Base-by-base conservation (phyloP, 2,113 vertebrate species). In the Cacatua alba region DNA sequence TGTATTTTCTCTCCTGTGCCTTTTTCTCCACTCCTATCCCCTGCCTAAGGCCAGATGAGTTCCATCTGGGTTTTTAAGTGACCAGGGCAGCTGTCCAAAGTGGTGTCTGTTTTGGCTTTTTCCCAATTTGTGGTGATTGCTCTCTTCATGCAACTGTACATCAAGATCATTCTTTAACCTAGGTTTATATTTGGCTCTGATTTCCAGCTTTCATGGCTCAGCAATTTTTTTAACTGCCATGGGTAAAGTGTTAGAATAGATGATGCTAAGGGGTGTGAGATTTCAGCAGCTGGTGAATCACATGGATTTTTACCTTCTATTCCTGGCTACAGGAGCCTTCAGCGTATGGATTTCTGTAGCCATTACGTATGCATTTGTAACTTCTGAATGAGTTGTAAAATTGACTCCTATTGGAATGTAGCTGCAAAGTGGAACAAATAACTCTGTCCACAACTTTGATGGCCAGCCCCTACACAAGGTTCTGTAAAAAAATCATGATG, bases 31-130 rank as follows among this genome's bases (percentile, higher is more conserved):
- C 35, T 53, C 53, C 59, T 3, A 3, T 77, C 60, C 94, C 31
- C 76, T 94, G 72, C 82, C 81, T 84, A 10, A 48, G 74, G 85
- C 90, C 86, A 91, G 80, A 79, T 86, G 69, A 88, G 44, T 92
- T 97, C 97, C 53, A 87, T 95, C 96, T 98, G 82, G 86, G 64
- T 84, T 93, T 71, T 89, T 91, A 89, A 90, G 78, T 87, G 77
- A 94, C 82, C 46, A 43, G 71, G 82, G 90, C 86, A 94, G 41
- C 81, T 94, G 79, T 95, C 91, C 86, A 95, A 92, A 71, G 57
- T 43, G 60, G 59, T 87, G 86, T 87, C 93, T 95, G 89, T 92
- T 90, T 92, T 88, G 82, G 80, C 69, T 82, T 94, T 94, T 88
- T 90, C 69, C 80, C 82, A 65, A 11, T 97, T 96, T 94, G 85